Evolutionary conservation across 2,797 vertebrate genomes (phyloP), one percentile per base, ranked within the genome.

Genomic region (Microhierax caerulescens): DNA sequence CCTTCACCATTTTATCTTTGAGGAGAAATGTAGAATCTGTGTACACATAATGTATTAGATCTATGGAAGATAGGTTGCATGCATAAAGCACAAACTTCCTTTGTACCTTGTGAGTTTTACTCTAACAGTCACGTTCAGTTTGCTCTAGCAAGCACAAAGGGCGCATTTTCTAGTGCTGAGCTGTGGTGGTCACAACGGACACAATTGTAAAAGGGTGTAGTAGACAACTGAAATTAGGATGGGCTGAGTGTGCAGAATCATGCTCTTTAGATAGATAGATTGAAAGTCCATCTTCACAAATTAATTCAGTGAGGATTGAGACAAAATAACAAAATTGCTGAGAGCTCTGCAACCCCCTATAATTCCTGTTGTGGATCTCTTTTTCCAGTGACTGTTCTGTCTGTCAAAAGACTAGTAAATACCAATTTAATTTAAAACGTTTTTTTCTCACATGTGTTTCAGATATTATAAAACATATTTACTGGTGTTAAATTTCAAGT

Each of bases 21-120:
- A 84, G 57, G 14, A 25, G 45, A 76, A 63, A 57, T 0, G 0
- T 25, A 37, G 25, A 34, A 69, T 54, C 39, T 80, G 5, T 0
- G 0, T 23, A 13, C 7, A 60, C 4, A 13, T 11, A 50, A 19
- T 54, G 9, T 34, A 34, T 34, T 43, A 50, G 60, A 48, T 43
- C n/a, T 56, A 25, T n/a, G 50, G 3, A 15, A 68, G 23, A 6
- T 32, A 36, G 4, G 12, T 69, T 93, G 65, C 27, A 16, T 21
- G 13, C 7, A 13, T 30, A 18, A 54, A 23, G 5, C 0, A 1
- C 19, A n/a, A 80, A n/a, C 2, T 25, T 60, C 17, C 3, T 61
- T 56, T 57, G 15, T 39, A 28, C 3, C 13, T 50, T n/a, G 2
- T 67, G 64, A 56, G 16, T 76, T 91, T 85, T 64, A 10, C 21